These are phyloP conservation scores for Theropithecus gelada DNA, from an alignment of 2,113 vertebrate species.

Conservation along the genomic window DNA sequence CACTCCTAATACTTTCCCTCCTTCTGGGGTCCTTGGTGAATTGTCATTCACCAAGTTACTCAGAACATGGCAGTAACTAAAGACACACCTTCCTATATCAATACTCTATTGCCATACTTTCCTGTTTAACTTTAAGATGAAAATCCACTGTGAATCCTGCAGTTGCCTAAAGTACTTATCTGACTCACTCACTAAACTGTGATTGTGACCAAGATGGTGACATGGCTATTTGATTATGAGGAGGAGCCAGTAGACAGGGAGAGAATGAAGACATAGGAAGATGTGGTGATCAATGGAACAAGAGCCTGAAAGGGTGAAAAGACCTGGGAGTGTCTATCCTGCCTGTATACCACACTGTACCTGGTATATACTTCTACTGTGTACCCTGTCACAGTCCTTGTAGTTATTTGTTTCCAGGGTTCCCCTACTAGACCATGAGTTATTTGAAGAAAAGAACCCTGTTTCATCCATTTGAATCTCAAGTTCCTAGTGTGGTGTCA, in stretches of 20 bases:
- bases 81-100: not conserved
- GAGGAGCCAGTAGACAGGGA: not conserved
- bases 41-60: not conserved
- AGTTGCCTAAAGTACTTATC: not conserved
- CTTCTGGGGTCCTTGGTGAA: not conserved
- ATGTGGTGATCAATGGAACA: not conserved
- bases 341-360: not conserved
- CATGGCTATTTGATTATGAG: not conserved
- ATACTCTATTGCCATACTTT: not conserved
- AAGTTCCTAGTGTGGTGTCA: not conserved
- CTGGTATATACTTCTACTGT: not conserved
- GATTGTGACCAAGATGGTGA: not conserved
- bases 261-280: not conserved
- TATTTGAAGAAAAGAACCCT: not conserved
- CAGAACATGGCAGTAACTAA: not conserved
- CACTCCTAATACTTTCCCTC: not conserved
- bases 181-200: slow-evolving; percentile 4
- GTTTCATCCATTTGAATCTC: not conserved
- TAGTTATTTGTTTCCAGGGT: not conserved
- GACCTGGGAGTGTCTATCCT: not conserved
- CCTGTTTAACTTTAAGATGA: not conserved
- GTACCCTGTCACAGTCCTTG: not conserved
- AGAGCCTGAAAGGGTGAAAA: not conserved
- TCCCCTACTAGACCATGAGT: not conserved
- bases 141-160: not conserved